Percentiles rank a stretch among this genome's conserved stretches.
Conservation (phyloP, 92 coral and sea anemone species). For the Porites lobata region DNA sequence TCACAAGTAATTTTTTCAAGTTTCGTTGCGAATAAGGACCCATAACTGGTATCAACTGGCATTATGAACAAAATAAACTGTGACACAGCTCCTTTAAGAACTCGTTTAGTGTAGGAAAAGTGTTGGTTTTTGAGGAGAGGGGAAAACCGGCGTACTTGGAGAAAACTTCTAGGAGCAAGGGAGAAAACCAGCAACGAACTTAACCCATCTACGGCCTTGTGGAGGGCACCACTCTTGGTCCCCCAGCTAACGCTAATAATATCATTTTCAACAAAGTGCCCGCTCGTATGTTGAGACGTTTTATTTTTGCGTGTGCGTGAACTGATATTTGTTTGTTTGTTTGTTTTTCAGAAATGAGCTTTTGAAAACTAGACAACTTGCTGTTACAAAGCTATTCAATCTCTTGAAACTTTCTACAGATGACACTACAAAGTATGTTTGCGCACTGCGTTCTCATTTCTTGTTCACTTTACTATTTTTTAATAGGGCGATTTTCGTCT, state of each 20-base stretch:
- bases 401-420: conserved; percentile 75
- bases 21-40: too few species aligned
- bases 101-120: too few species aligned
- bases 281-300: neutral
- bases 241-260: neutral
- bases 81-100: too few species aligned
- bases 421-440: conserved; percentile 62
- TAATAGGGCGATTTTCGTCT: too few species aligned
- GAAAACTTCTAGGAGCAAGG: too few species aligned
- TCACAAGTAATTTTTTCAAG: too few species aligned
- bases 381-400: conserved; percentile 64
- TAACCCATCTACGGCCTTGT: too few species aligned
- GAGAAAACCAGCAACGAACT: too few species aligned
- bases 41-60: too few species aligned
- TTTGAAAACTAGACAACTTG: conserved; percentile 63
- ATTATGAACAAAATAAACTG: too few species aligned
- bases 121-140: too few species aligned
- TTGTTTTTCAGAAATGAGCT: conserved; percentile 61
- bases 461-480: neutral
- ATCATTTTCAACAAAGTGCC: neutral
- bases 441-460: neutral
- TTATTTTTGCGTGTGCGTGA: neutral
- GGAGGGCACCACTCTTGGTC: neutral
- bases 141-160: too few species aligned
- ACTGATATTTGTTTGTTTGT: neutral